phyloP scores from a whole-genome alignment of 2,888 invertebrate genomes.

The Ormyrus labotus region DNA sequence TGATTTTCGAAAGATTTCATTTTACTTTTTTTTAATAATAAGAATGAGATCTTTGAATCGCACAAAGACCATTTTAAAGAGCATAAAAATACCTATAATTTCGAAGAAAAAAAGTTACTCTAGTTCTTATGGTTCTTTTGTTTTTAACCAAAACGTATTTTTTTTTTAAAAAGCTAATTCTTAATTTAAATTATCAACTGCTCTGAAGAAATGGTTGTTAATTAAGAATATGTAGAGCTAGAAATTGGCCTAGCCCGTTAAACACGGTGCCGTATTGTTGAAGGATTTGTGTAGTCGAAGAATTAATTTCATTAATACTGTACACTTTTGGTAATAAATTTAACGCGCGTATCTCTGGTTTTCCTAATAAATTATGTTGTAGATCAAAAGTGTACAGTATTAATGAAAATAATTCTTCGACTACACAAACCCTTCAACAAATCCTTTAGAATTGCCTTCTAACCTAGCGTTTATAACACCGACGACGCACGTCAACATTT shows the following conservation, averaged over 20 bases:
- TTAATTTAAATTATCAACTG: too few relatives aligned
- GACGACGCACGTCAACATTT: neutral
- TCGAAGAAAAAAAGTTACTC: too few relatives aligned
- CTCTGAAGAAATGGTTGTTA: too few relatives aligned
- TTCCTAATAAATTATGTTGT: neutral
- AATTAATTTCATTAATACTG: neutral
- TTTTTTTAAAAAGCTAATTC: too few relatives aligned
- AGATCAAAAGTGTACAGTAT: neutral
- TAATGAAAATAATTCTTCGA: neutral
- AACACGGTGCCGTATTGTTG: neutral
- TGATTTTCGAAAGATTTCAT: too few relatives aligned
- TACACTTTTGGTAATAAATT: neutral
- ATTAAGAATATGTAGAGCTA: too few relatives aligned
- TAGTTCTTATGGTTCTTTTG: too few relatives aligned
- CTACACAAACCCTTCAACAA: neutral
- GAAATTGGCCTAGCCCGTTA: neutral
- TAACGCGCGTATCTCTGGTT: neutral
- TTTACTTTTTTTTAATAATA: too few relatives aligned
- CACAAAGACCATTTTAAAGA: too few relatives aligned
- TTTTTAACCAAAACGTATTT: too few relatives aligned
- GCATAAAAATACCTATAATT: too few relatives aligned
- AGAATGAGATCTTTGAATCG: too few relatives aligned
- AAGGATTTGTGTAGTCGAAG: neutral
- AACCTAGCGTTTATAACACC: neutral
- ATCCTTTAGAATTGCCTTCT: neutral